Evolutionary conservation across 2,113 vertebrate genomes (phyloP).

Genomic region (Zosterops lateralis): DNA sequence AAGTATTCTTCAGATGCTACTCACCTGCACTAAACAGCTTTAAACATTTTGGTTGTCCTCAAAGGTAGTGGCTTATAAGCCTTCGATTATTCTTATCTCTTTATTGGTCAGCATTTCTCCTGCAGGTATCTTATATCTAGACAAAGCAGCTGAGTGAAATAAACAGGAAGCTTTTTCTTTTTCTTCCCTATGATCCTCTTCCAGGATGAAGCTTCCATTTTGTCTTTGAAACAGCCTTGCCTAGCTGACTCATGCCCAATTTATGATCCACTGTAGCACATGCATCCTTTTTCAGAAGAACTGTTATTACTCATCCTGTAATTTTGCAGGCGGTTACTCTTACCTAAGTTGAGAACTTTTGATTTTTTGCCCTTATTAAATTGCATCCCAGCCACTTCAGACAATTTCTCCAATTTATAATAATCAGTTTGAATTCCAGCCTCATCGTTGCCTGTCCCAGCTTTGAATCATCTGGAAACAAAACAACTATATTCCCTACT

Average conservation of each 20-base stretch:
- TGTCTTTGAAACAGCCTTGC: conserved; percentile 13
- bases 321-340: background rate
- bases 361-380: conserved; percentile 20
- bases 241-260: conserved; percentile 4
- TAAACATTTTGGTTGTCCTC: background rate
- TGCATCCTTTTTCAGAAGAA: background rate
- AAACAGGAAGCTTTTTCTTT: background rate
- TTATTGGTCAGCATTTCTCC: background rate
- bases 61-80: background rate
- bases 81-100: background rate
- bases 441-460: background rate
- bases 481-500: background rate
- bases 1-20: background rate
- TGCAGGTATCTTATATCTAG: background rate
- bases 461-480: background rate
- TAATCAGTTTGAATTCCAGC: conserved; percentile 4
- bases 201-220: background rate
- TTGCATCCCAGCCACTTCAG: background rate
- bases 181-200: background rate
- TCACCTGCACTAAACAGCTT: background rate
- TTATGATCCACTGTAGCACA: background rate
- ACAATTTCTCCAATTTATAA: conserved; percentile 18
- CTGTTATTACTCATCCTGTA: conserved; percentile 16
- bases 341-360: conserved; percentile 27
- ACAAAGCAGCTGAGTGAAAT: background rate